Conservation (phyloP, 30 jellyfish, hydroid and myxozoan genomes). For the Nemopilema nomurai region DNA sequence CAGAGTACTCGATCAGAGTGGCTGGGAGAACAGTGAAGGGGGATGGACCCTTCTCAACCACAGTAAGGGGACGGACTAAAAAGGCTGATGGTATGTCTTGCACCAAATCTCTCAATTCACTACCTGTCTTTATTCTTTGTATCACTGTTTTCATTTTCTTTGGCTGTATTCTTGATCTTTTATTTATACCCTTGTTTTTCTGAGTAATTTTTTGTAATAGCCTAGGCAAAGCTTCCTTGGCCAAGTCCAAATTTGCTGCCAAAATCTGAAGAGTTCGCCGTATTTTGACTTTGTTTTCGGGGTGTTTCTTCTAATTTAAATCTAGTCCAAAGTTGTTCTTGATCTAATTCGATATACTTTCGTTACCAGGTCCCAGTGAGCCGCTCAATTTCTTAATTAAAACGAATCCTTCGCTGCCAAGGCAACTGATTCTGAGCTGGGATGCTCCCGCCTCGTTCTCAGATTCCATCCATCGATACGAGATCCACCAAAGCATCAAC, state of each 20-base stretch:
- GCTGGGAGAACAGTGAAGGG: conserved; percentile 68
- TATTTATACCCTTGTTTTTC: no score
- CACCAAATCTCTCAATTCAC: no score
- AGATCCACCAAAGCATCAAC: conserved; percentile 29
- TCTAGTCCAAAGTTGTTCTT: no score
- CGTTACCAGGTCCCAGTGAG: conserved; percentile 66
- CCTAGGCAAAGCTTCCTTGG: no score
- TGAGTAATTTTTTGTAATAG: no score
- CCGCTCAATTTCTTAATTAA: conserved; percentile 55
- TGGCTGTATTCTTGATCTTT: no score
- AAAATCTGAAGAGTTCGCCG: no score
- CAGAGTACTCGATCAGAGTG: conserved; percentile 42
- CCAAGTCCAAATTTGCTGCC: no score
- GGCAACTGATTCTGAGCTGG: conserved; percentile 73
- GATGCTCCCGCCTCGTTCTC: conserved; percentile 54
- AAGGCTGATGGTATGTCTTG: conserved; percentile 1
- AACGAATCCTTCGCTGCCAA: conserved; percentile 66
- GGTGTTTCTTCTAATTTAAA: no score
- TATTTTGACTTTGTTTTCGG: no score
- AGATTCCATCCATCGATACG: conserved; percentile 61
- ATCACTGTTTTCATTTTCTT: no score
- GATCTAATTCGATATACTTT: neutral
- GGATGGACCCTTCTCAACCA: conserved; percentile 60
- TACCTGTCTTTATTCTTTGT: no score
- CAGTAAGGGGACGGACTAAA: conserved; percentile 45